phyloP scores from a whole-genome alignment of 2,113 vertebrate species.

The Anhinga anhinga region DNA sequence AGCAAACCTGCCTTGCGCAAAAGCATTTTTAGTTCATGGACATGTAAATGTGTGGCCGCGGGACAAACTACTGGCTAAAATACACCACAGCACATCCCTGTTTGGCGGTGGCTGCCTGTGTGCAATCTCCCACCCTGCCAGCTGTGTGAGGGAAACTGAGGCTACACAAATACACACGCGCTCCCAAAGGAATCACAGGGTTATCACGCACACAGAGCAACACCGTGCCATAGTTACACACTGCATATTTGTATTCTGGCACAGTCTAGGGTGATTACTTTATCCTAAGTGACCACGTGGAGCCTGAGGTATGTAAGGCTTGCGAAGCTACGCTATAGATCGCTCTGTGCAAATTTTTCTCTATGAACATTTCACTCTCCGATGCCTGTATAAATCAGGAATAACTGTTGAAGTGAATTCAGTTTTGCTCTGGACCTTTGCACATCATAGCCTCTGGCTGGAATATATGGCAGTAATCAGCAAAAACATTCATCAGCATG shows the following conservation, averaged over 20 bases:
- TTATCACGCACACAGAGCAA: not conserved
- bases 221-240: not conserved
- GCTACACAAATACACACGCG: not conserved
- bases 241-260: not conserved
- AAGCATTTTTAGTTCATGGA: not conserved
- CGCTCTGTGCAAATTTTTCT: not conserved
- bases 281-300: not conserved
- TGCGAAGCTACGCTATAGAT: not conserved
- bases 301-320: not conserved
- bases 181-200: not conserved
- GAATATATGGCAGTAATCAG: not conserved
- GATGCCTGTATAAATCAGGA: not conserved
- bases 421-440: not conserved
- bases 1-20: not conserved
- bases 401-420: not conserved
- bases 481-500: not conserved
- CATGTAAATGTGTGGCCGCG: rapidly evolving
- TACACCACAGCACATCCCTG: not conserved
- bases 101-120: not conserved
- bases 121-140: not conserved
- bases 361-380: not conserved
- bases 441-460: not conserved
- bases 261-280: not conserved
- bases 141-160: not conserved
- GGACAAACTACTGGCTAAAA: not conserved